Percentiles rank a stretch among this genome's conserved stretches.
Evolutionary conservation across 2,888 invertebrate genomes (phyloP).

Genomic region (Eueremaeus valkanovi): DNA sequence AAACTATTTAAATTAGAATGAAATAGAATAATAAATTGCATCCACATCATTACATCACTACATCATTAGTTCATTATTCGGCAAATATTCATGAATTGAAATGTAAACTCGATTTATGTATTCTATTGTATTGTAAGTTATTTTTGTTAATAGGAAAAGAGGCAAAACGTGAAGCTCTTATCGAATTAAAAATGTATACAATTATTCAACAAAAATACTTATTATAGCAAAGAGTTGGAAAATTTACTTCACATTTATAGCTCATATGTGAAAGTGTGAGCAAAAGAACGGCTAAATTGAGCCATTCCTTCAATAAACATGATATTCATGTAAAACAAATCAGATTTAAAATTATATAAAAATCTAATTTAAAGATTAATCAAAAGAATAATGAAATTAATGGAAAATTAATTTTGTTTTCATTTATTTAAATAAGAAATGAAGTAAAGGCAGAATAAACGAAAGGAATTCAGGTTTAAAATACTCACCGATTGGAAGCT

Average conservation of each 20-base stretch:
- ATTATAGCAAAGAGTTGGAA: conserved; percentile 5
- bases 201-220: conserved; percentile 9
- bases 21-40: background rate
- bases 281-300: conserved; percentile 8
- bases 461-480: background rate
- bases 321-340: too few relatives aligned
- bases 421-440: background rate
- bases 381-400: background rate
- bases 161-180: background rate
- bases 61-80: background rate
- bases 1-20: background rate
- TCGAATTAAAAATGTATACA: background rate
- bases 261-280: conserved; percentile 15
- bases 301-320: too few relatives aligned
- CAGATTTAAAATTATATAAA: background rate
- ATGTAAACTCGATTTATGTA: background rate
- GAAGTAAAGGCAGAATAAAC: background rate
- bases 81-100: background rate
- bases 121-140: background rate
- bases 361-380: background rate
- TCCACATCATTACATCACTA: too few relatives aligned
- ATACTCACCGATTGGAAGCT: background rate
- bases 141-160: background rate
- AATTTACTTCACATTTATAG: conserved; percentile 8
- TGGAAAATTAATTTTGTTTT: too few relatives aligned